Evolutionary conservation across 1,140 invertebrate genomes (phyloP).

Genomic region (Zaprionus gabonicus): DNA sequence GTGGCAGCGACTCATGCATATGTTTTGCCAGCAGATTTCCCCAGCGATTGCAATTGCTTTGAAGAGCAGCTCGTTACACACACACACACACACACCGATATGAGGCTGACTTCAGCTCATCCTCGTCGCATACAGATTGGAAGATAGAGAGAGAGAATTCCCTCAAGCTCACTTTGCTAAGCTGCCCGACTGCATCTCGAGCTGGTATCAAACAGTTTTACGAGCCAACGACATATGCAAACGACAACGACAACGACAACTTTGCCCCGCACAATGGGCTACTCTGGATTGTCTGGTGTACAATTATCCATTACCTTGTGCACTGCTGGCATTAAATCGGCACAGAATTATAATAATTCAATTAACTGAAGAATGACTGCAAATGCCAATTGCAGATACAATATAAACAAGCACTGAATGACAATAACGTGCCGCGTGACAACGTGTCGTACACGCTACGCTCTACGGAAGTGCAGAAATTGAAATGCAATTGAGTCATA

Average conservation of each 20-base stretch:
- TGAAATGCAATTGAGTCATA: slow-evolving; percentile 59
- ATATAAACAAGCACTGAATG: slow-evolving; percentile 35
- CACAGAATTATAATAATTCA: slow-evolving; percentile 45
- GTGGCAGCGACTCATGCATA: slow-evolving; percentile 57
- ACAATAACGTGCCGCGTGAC: slow-evolving; percentile 38
- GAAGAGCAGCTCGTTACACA: slow-evolving; percentile 38
- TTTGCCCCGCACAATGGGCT: not conserved
- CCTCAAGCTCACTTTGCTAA: slow-evolving; percentile 69
- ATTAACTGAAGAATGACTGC: slow-evolving; percentile 57
- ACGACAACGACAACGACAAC: not conserved
- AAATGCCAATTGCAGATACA: slow-evolving; percentile 42
- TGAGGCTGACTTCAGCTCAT: not conserved
- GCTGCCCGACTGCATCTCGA: slow-evolving; percentile 52
- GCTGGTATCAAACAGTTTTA: slow-evolving; percentile 58
- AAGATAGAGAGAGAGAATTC: slow-evolving; percentile 36
- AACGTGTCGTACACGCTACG: slow-evolving; percentile 56
- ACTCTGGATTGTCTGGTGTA: slow-evolving; percentile 21
- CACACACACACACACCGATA: not conserved
- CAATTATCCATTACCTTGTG: slow-evolving; percentile 34
- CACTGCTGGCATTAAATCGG: slow-evolving; percentile 32
- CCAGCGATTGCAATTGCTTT: slow-evolving; percentile 67
- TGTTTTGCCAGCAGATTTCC: slow-evolving; percentile 77
- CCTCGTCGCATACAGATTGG: not conserved
- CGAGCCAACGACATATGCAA: slow-evolving; percentile 20
- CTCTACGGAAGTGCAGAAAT: slow-evolving; percentile 51